Percentiles rank a stretch among this genome's conserved stretches.
Conservation (phyloP, 2,113 vertebrate species). For the Callopanchax toddi region DNA sequence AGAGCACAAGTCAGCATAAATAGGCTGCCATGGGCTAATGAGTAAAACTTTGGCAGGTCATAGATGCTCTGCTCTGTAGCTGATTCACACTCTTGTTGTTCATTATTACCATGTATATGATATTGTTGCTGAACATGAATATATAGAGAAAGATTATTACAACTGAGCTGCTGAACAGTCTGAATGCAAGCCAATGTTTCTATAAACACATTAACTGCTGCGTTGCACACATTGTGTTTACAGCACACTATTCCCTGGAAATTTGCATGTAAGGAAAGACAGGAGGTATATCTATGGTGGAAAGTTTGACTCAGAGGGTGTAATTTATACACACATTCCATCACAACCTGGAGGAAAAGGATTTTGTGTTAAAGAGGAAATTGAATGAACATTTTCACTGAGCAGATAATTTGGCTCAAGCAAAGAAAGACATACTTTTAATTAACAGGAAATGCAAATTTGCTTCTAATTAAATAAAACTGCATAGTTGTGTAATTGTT, state of each 20-base stretch:
- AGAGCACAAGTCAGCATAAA: conserved; percentile 55
- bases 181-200: neutral
- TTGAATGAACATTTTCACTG: neutral
- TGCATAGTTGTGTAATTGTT: neutral
- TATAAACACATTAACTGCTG: no score
- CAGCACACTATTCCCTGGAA: conserved; percentile 19
- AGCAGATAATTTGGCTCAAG: neutral
- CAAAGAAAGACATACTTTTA: no score
- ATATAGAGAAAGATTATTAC: neutral
- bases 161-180: neutral
- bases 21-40: conserved; percentile 21
- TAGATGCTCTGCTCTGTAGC: conserved; percentile 1
- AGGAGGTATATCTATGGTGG: conserved; percentile 3
- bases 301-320: conserved; percentile 36
- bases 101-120: neutral
- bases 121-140: neutral
- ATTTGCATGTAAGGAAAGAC: conserved; percentile 28
- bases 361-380: conserved; percentile 26
- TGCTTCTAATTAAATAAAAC: neutral
- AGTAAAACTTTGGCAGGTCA: conserved; percentile 34
- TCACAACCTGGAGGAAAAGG: conserved; percentile 8
- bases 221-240: conserved; percentile 12
- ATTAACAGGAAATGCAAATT: neutral
- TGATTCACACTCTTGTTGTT: conserved; percentile 6
- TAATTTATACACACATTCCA: conserved; percentile 15